phyloP scores from a whole-genome alignment of 2,888 invertebrate genomes.

The Drosophila pseudotakahashii region DNA sequence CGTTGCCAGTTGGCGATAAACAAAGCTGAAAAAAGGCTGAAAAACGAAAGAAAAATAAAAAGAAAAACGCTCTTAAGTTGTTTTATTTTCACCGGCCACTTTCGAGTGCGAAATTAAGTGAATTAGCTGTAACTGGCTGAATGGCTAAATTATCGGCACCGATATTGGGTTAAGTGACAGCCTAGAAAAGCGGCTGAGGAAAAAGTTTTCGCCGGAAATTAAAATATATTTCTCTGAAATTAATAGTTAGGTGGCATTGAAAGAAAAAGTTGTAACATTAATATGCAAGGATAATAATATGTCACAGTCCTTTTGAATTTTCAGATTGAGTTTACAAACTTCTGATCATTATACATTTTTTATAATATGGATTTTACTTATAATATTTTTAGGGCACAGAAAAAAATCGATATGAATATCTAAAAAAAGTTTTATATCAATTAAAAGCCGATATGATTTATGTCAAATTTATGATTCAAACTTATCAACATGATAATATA shows the following conservation, averaged over 20 bases:
- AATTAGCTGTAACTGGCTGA: conserved; percentile 62
- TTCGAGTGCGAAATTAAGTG: conserved; percentile 67
- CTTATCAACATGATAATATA: too few relatives aligned
- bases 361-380: too few relatives aligned
- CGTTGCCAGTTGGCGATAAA: conserved; percentile 57
- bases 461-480: too few relatives aligned
- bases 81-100: conserved; percentile 52
- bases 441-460: too few relatives aligned
- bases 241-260: neutral
- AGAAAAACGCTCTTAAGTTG: conserved; percentile 19
- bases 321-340: too few relatives aligned
- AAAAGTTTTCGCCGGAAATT: neutral
- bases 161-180: conserved; percentile 12
- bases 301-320: neutral
- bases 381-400: too few relatives aligned
- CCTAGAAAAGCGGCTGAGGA: neutral
- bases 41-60: conserved; percentile 8
- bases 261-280: neutral
- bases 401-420: too few relatives aligned
- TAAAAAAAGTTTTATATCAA: too few relatives aligned
- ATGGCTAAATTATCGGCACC: conserved; percentile 59
- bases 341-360: neutral
- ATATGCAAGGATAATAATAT: neutral
- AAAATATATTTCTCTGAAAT: neutral
- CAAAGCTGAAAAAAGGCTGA: conserved; percentile 7